A percentile compares a stretch with the other conserved stretches of the same genome.
Evolutionary conservation across 2,797 vertebrate species (phyloP).

Genomic region (Macropus fuliginosus): DNA sequence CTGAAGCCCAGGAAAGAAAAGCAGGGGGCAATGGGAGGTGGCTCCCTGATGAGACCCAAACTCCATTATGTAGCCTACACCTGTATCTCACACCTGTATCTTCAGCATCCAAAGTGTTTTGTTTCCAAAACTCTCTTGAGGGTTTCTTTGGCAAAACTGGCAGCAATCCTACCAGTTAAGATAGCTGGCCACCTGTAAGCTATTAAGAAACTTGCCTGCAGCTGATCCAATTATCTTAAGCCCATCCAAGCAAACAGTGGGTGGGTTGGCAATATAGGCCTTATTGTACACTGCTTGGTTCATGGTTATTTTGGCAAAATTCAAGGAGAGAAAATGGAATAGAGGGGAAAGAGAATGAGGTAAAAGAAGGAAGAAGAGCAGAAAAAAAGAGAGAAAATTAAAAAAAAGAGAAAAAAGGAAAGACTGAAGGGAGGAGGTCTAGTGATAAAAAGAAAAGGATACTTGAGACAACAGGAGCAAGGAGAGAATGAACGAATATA

Average conservation of each 20-base stretch:
- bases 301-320: slow-evolving; percentile 3
- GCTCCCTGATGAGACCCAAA: neutral
- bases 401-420: neutral
- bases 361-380: neutral
- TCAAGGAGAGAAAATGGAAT: neutral
- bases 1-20: neutral
- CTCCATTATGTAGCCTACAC: neutral
- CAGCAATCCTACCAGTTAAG: neutral
- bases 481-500: neutral
- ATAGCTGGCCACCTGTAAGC: neutral
- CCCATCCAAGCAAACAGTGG: neutral
- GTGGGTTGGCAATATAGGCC: neutral
- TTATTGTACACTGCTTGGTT: neutral
- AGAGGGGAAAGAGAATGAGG: neutral
- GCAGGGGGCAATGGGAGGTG: neutral
- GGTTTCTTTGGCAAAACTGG: slow-evolving; percentile 6
- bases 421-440: neutral
- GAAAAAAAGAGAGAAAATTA: neutral
- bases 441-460: neutral
- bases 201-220: neutral
- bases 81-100: neutral
- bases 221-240: neutral
- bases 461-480: neutral
- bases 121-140: neutral
- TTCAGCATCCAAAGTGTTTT: neutral